Conservation (phyloP, 1,140 invertebrate species). For the Bombus difficillimus region DNA sequence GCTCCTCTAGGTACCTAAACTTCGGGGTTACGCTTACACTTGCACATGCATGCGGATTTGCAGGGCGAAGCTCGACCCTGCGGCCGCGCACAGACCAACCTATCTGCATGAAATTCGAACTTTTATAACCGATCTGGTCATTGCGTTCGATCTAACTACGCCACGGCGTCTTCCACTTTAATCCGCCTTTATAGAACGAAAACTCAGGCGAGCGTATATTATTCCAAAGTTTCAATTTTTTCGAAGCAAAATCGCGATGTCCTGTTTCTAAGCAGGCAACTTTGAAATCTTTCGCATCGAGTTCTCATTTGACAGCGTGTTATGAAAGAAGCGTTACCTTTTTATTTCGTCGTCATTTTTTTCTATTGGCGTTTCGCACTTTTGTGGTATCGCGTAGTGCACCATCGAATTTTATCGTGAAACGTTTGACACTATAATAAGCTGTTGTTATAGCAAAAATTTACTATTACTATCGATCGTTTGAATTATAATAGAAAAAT, state of each 20-base stretch:
- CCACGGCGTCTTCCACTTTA: constrained; percentile 41
- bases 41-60: neutral
- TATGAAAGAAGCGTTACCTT: neutral
- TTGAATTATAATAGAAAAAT: neutral
- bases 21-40: constrained; percentile 39
- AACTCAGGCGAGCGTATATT: neutral
- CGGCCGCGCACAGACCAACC: neutral
- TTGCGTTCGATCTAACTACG: constrained; percentile 53
- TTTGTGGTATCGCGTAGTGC: neutral
- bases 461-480: neutral
- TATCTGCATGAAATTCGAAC: constrained; percentile 41
- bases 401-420: neutral
- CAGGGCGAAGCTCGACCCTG: neutral
- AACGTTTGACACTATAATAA: neutral
- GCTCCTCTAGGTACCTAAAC: constrained; percentile 58
- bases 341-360: neutral
- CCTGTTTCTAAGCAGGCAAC: no score
- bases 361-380: neutral
- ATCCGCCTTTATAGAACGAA: constrained; percentile 39
- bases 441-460: neutral
- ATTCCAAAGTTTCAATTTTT: neutral
- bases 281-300: neutral
- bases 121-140: constrained; percentile 68
- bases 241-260: no score
- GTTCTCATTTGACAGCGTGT: neutral